Evolutionary conservation across 1,140 invertebrate genomes (phyloP), one percentile per base, ranked within the genome.

Genomic region (Colletes gigas): DNA sequence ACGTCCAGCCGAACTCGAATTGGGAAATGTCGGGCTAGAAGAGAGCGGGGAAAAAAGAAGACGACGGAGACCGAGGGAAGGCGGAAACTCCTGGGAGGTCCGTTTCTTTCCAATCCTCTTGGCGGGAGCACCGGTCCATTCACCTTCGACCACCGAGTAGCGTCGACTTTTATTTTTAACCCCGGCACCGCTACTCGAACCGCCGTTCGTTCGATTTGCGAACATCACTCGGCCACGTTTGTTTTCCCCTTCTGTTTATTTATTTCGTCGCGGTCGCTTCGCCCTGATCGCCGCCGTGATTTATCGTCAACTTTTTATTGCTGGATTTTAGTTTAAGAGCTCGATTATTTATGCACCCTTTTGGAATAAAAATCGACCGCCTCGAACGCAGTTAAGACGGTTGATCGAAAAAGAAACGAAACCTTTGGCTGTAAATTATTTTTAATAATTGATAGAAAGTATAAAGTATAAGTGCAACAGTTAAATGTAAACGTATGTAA

Each of bases 1-100:
- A 82, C 76, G 83, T 87, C 72, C 79, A 88, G 77, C 50, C 81
- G 68, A 80, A 71, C 82, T 85, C 80, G 81, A 84, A 80, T 83
- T 80, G 71, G 82, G 70, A 85, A 77, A 80, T 69, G 83, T 66
- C 76, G 77, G 79, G 69, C 68, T 10, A 57, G n/a, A 59, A 12
- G n/a, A 57, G 54, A 17, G 15, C 60, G 70, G 68, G 62, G 81
- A 77, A 80, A 80, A 84, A 71, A 81, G 44, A 66, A 69, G 50
- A 76, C n/a, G 21, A 62, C 60, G 54, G 47, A 44, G 72, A 50
- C 10, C 4, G 55, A 80, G 67, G 73, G 77, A 47, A 59, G 54
- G 30, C 21, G 21, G 70, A 72, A 70, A 83, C 80, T 76, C 44
- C 41, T 66, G 67, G 57, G 70, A 67, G 75, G 81, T 79, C 47